Conservation (phyloP, 2,113 vertebrate species). For the Empidonax alnorum region DNA sequence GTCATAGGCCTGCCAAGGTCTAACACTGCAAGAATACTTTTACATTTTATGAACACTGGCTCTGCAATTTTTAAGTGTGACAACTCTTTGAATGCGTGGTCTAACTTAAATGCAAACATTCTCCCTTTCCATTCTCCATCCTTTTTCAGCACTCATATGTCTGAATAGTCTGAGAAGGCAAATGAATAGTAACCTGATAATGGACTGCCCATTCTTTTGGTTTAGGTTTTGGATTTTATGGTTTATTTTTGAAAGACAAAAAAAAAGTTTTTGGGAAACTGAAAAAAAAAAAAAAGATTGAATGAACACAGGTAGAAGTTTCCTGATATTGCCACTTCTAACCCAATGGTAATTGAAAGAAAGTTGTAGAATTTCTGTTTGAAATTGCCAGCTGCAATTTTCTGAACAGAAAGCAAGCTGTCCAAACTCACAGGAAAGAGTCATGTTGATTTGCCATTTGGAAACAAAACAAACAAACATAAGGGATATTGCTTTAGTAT, state of each 20-base stretch:
- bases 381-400: background rate
- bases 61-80: background rate
- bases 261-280: background rate
- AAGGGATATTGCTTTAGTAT: background rate
- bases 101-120: background rate
- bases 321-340: background rate
- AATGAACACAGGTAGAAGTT: background rate
- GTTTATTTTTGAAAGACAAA: background rate
- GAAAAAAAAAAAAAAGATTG: background rate
- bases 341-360: background rate
- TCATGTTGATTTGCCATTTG: background rate
- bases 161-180: background rate
- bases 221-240: background rate
- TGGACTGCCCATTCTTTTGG: background rate
- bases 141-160: background rate
- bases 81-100: background rate
- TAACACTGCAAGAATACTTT: background rate
- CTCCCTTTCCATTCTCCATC: background rate
- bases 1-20: background rate
- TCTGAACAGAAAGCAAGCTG: background rate
- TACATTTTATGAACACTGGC: background rate
- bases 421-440: background rate
- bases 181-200: background rate
- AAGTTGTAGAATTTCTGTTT: background rate
- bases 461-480: background rate